phyloP scores from a whole-genome alignment of 2,888 invertebrate species.

The Leucoma salicis region DNA sequence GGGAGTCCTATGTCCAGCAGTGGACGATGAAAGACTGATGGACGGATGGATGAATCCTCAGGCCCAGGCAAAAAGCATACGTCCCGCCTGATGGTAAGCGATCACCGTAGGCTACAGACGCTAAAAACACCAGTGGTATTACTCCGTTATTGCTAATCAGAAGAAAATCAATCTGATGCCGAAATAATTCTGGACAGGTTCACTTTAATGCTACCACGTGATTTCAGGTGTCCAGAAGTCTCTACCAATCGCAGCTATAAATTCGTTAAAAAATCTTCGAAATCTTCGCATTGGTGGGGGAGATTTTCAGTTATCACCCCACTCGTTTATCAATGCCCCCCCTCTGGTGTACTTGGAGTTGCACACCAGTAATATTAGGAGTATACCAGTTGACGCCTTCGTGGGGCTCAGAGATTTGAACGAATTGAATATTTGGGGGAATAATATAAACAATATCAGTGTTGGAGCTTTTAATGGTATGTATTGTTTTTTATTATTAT shows the following conservation, averaged over 20 bases:
- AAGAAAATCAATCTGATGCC: too few relatives aligned
- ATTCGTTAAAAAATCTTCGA: constrained; percentile 20
- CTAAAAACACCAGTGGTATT: too few relatives aligned
- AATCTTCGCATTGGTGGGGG: constrained; percentile 21
- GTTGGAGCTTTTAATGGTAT: constrained; percentile 23
- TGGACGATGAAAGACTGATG: too few relatives aligned
- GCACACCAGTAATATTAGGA: constrained; percentile 3
- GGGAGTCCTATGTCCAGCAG: too few relatives aligned
- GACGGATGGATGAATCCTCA: too few relatives aligned
- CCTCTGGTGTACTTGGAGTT: constrained; percentile 17
- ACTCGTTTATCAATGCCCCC: constrained; percentile 7
- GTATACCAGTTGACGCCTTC: constrained; percentile 27
- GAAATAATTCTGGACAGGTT: too few relatives aligned
- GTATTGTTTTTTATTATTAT: too few relatives aligned
- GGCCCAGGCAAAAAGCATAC: too few relatives aligned
- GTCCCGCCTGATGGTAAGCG: too few relatives aligned
- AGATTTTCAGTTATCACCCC: constrained; percentile 6
- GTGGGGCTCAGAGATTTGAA: constrained; percentile 19
- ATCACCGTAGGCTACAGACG: too few relatives aligned
- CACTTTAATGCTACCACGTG: too few relatives aligned
- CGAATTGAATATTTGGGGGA: constrained; percentile 28
- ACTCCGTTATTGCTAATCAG: too few relatives aligned
- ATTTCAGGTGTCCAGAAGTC: constrained; percentile 12
- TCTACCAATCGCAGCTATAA: constrained; percentile 7
- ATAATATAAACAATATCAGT: constrained; percentile 24